Evolutionary conservation across 2,888 invertebrate genomes (phyloP).

Genomic region (Orchestes rusci): DNA sequence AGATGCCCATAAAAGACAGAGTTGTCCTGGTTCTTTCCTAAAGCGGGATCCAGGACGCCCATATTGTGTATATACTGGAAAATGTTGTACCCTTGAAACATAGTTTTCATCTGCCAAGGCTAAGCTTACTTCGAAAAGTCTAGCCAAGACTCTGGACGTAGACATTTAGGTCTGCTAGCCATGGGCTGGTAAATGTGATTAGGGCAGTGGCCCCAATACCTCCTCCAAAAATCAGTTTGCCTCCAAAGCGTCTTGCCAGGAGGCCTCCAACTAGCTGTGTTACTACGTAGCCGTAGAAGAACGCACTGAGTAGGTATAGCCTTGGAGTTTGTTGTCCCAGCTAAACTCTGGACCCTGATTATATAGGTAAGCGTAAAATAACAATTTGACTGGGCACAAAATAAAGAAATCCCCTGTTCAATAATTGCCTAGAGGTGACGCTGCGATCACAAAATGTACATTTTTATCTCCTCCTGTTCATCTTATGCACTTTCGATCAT

Average conservation of each 20-base stretch:
- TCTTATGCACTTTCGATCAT: too few species aligned
- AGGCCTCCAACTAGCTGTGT: slow-evolving; percentile 80
- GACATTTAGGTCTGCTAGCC: slow-evolving; percentile 63
- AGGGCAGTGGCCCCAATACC: slow-evolving; percentile 72
- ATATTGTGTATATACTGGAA: slow-evolving; percentile 73
- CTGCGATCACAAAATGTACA: too few species aligned
- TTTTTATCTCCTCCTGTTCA: too few species aligned
- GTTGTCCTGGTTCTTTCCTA: slow-evolving; percentile 71
- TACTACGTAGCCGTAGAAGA: slow-evolving; percentile 82
- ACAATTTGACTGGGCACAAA: too few species aligned
- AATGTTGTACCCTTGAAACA: slow-evolving; percentile 74
- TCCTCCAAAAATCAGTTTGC: slow-evolving; percentile 72
- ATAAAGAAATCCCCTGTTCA: too few species aligned
- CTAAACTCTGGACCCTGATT: slow-evolving; percentile 54
- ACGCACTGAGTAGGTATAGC: slow-evolving; percentile 74
- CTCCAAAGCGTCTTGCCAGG: slow-evolving; percentile 76
- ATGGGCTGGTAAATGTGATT: slow-evolving; percentile 71
- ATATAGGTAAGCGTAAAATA: too few species aligned
- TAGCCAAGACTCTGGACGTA: slow-evolving; percentile 51
- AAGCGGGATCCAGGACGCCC: slow-evolving; percentile 80
- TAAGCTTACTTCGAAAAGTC: slow-evolving; percentile 34
- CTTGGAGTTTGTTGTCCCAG: slow-evolving; percentile 72
- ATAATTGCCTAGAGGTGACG: too few species aligned
- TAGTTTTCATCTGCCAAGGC: too few species aligned
- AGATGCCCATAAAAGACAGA: slow-evolving; percentile 77